Evolutionary conservation across 2,888 invertebrate species (phyloP).

Genomic region (Lampropteryx suffumata): DNA sequence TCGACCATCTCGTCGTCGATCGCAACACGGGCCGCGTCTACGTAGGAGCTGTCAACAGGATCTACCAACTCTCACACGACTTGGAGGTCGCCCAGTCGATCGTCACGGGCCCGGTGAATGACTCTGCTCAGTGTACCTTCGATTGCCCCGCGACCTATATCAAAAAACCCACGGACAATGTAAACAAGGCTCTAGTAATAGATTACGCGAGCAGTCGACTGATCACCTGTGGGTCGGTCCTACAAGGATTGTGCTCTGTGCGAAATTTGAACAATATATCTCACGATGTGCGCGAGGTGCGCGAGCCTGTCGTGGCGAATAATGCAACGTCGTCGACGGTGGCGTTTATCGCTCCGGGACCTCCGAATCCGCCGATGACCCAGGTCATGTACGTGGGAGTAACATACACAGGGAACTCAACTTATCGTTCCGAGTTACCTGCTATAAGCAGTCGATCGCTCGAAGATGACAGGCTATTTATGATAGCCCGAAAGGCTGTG

Average conservation of each 20-base stretch:
- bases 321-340: conserved; percentile 97
- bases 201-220: conserved; percentile 94
- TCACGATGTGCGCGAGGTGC: conserved; percentile 88
- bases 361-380: conserved; percentile 94
- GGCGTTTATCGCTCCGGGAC: conserved; percentile 98
- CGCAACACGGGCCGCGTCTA: conserved; percentile 93
- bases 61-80: conserved; percentile 95
- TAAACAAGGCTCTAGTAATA: conserved; percentile 96
- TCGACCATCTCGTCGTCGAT: conserved; percentile 96
- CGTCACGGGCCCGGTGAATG: conserved; percentile 93
- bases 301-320: conserved; percentile 97
- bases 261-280: conserved; percentile 95
- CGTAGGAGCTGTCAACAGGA: conserved; percentile 95
- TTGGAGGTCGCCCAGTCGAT: conserved; percentile 90
- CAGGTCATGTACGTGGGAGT: conserved; percentile 98
- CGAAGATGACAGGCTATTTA: conserved; percentile 93
- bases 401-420: conserved; percentile 95
- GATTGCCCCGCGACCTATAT: conserved; percentile 90
- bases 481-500: conserved; percentile 94
- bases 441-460: conserved; percentile 96
- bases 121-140: conserved; percentile 94
- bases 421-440: conserved; percentile 96
- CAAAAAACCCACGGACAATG: conserved; percentile 92
- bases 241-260: conserved; percentile 95
- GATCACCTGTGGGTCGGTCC: conserved; percentile 95